Conservation (phyloP, 53 echinoderm and acorn worm genomes). For the Crossaster papposus region DNA sequence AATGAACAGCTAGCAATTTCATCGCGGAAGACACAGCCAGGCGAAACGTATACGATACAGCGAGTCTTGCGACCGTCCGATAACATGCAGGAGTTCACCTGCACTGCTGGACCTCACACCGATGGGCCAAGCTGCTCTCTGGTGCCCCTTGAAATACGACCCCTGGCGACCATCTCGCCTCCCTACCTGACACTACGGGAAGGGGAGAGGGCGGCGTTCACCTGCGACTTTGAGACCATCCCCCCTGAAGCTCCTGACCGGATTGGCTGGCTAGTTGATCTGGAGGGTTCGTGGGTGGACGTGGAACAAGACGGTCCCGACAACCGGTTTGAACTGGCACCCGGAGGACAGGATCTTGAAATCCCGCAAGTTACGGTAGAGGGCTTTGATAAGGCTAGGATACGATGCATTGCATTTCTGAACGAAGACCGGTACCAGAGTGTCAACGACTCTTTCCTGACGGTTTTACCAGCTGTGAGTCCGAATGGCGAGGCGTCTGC, state of each 20-base stretch:
- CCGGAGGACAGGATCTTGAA: background rate
- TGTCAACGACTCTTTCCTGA: background rate
- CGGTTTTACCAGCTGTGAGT: background rate
- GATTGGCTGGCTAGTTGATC: background rate
- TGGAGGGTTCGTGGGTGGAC: background rate
- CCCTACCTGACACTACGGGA: background rate
- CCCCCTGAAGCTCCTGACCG: background rate
- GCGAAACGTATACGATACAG: background rate
- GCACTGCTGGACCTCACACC: background rate
- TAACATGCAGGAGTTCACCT: slow-evolving; percentile 23
- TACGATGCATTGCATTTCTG: background rate
- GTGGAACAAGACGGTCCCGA: background rate
- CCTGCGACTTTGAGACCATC: background rate
- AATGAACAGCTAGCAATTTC: background rate
- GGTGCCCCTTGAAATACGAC: slow-evolving; percentile 5
- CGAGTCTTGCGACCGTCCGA: background rate
- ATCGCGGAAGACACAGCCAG: background rate
- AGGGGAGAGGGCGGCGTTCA: slow-evolving; percentile 29
- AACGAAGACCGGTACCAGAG: background rate
- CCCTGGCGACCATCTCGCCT: background rate
- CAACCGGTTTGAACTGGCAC: background rate
- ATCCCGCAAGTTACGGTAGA: background rate
- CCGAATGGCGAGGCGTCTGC: background rate
- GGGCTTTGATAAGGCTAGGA: background rate
- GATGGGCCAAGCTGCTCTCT: slow-evolving; percentile 1